These are phyloP conservation scores for Alloscopus bannaensis DNA, from an alignment of 2,888 invertebrate species.

Conservation along the genomic window DNA sequence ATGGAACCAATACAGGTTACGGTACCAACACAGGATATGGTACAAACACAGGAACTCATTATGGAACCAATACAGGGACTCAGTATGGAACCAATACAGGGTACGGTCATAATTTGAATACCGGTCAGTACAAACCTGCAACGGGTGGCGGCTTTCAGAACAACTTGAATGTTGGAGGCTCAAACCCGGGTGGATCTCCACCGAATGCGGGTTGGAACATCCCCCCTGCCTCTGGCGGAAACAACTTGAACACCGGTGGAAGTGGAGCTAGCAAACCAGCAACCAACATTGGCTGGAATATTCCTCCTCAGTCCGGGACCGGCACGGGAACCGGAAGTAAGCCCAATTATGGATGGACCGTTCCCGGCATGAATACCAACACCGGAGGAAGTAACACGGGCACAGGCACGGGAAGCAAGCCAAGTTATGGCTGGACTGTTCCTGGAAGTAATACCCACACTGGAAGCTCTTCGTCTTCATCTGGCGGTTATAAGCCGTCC, in stretches of 20 bases:
- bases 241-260: conserved; percentile 53
- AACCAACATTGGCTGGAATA: conserved; percentile 58
- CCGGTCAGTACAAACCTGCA: conserved; percentile 43
- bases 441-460: conserved; percentile 15
- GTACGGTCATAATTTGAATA: conserved; percentile 27
- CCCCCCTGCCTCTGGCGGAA: conserved; percentile 57
- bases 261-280: conserved; percentile 35
- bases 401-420: conserved; percentile 36
- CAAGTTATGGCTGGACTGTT: conserved; percentile 41
- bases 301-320: conserved; percentile 39
- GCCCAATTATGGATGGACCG: conserved; percentile 61
- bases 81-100: conserved; percentile 26
- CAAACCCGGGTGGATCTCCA: conserved; percentile 38
- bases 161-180: conserved; percentile 59
- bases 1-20: conserved; percentile 28
- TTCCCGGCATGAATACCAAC: conserved; percentile 44
- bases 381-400: conserved; percentile 13
- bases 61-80: conserved; percentile 29
- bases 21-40: conserved; percentile 31
- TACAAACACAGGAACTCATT: conserved; percentile 10
- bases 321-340: conserved; percentile 42
- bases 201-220: conserved; percentile 67
- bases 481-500: not conserved
- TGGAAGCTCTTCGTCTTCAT: conserved; percentile 5
- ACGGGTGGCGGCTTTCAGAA: conserved; percentile 45